These are phyloP conservation scores for Oncorhynchus gorbuscha DNA, from an alignment of 2,113 vertebrate species.

Conservation along the genomic window DNA sequence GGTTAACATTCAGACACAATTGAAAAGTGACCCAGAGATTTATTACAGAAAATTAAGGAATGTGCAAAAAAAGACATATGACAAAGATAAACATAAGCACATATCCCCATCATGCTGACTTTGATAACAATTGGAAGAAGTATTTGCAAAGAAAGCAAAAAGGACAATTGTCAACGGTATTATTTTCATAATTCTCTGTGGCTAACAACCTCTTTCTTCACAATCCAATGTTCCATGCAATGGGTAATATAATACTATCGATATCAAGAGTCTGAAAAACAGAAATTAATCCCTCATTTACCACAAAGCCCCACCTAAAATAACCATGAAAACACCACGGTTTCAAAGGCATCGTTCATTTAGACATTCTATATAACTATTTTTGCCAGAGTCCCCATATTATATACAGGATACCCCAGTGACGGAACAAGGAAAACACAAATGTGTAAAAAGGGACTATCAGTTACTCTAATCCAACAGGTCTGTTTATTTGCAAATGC, in stretches of 20 bases:
- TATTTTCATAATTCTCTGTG: constrained; percentile 12
- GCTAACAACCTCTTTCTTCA: constrained; percentile 13
- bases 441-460: neutral
- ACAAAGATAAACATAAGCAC: constrained; percentile 29
- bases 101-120: constrained; percentile 7
- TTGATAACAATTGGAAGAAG: neutral
- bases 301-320: neutral
- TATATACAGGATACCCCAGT: neutral
- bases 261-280: neutral
- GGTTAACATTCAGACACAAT: constrained; percentile 7
- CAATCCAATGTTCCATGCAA: constrained; percentile 27
- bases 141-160: constrained; percentile 13
- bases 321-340: constrained; percentile 8
- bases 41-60: constrained; percentile 36
- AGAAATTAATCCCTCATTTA: constrained; percentile 11
- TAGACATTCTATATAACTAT: constrained; percentile 4
- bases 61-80: constrained; percentile 35
- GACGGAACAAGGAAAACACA: neutral
- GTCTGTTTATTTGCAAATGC: neutral
- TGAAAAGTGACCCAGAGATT: constrained; percentile 24
- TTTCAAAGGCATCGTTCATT: constrained; percentile 16
- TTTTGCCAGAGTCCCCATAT: neutral
- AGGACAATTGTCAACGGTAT: neutral
- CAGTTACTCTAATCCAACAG: constrained; percentile 16
- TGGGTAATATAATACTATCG: neutral